Evolutionary conservation across 2,888 invertebrate genomes (phyloP).

Genomic region (Lydus trimaculatus): DNA sequence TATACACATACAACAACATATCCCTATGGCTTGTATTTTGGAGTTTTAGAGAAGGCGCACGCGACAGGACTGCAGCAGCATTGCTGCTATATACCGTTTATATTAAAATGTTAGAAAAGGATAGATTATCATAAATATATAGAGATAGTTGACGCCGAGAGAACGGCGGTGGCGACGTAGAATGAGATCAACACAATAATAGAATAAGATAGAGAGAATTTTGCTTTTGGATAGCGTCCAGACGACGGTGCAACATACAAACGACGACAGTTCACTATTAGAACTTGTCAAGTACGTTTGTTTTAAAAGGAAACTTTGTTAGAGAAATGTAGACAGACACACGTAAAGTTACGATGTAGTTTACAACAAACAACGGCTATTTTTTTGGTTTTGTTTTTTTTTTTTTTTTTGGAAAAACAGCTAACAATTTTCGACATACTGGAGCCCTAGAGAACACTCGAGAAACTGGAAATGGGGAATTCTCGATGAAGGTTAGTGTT

Average conservation of each 20-base stretch:
- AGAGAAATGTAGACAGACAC: conserved; percentile 11
- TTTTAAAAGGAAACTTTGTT: conserved; percentile 9
- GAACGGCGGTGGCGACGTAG: conserved; percentile 35
- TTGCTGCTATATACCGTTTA: background rate
- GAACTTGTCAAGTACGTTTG: conserved; percentile 47
- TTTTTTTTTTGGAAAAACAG: background rate
- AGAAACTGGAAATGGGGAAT: background rate
- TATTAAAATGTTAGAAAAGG: background rate
- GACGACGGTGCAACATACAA: conserved; percentile 51
- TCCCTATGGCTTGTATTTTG: conserved; percentile 22
- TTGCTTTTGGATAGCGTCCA: conserved; percentile 52
- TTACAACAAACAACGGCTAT: background rate
- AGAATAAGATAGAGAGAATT: background rate
- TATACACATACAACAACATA: no score
- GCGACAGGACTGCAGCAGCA: conserved; percentile 32
- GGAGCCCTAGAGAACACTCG: background rate
- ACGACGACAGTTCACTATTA: conserved; percentile 55
- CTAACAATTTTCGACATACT: background rate
- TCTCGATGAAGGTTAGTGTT: background rate
- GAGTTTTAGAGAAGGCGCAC: conserved; percentile 21
- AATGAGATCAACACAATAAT: conserved; percentile 38
- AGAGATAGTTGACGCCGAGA: conserved; percentile 14
- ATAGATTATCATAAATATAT: background rate
- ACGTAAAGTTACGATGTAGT: conserved; percentile 20
- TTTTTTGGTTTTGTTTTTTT: background rate